Conservation (phyloP, 1,140 invertebrate genomes). For the Bactericera cockerelli region DNA sequence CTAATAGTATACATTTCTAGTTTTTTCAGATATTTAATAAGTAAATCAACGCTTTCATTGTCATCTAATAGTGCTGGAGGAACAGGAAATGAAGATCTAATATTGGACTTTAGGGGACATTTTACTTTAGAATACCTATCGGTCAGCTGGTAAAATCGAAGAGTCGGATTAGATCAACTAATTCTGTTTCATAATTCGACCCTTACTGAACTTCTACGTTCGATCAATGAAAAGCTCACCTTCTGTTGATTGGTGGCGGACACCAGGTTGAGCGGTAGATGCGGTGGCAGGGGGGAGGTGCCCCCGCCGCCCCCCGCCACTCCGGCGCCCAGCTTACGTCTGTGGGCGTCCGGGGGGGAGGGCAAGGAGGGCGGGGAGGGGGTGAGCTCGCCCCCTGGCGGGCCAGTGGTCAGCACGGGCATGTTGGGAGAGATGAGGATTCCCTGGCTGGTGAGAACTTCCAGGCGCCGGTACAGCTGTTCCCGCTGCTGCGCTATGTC, state of each 20-base stretch:
- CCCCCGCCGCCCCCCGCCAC: constrained; percentile 21
- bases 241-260: constrained; percentile 73
- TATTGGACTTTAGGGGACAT: too few relatives aligned
- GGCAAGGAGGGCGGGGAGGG: constrained; percentile 9
- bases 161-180: too few relatives aligned
- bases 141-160: too few relatives aligned
- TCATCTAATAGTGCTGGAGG: too few relatives aligned
- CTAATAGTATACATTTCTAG: too few relatives aligned
- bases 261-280: constrained; percentile 51
- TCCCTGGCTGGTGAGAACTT: constrained; percentile 55
- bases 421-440: constrained; percentile 32
- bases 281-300: constrained; percentile 20
- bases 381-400: constrained; percentile 11
- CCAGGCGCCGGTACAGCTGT: constrained; percentile 65
- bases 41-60: too few relatives aligned
- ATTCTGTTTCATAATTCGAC: too few relatives aligned
- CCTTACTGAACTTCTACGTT: too few relatives aligned
- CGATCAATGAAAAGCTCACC: constrained; percentile 32
- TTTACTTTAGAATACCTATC: too few relatives aligned
- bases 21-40: too few relatives aligned
- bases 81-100: too few relatives aligned
- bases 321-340: constrained; percentile 17
- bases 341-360: constrained; percentile 20
- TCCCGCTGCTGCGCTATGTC: constrained; percentile 75
- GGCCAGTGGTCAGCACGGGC: constrained; percentile 21